A percentile compares a stretch with the other conserved stretches of the same genome.
phyloP scores from a whole-genome alignment of 2,888 invertebrate species.

The Therioaphis trifolii region DNA sequence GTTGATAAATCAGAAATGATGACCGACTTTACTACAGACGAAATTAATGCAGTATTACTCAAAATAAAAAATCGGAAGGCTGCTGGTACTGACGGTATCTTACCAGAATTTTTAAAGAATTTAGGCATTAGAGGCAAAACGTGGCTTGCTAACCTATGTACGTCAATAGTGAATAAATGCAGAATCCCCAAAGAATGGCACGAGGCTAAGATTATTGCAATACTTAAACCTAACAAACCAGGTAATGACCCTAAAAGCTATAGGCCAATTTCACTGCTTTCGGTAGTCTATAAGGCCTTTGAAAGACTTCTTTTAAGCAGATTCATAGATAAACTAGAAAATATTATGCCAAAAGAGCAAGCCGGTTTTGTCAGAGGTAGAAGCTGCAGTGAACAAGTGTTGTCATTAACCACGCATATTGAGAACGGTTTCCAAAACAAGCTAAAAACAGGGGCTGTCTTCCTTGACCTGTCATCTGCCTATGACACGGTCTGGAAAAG shows the following conservation, averaged over 20 bases:
- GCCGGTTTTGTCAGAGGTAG: background rate
- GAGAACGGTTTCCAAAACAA: background rate
- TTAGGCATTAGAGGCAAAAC: constrained; percentile 3
- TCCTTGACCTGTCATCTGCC: background rate
- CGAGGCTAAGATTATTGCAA: constrained; percentile 5
- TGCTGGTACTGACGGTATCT: background rate
- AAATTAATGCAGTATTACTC: background rate
- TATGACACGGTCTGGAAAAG: background rate
- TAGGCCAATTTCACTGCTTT: constrained; percentile 17
- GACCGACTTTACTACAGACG: background rate
- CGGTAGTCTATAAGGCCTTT: constrained; percentile 4
- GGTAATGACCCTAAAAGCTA: background rate
- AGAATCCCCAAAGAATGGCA: background rate
- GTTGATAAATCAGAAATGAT: background rate
- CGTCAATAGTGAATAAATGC: constrained; percentile 1
- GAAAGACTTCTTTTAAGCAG: constrained; percentile 23
- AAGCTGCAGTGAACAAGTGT: background rate
- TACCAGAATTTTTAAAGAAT: constrained; percentile 22
- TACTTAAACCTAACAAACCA: constrained; percentile 8
- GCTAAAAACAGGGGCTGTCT: background rate
- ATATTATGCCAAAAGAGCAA: constrained; percentile 15
- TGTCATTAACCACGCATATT: background rate
- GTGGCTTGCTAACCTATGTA: constrained; percentile 13
- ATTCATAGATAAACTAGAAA: constrained; percentile 15
- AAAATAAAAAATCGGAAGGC: background rate